These are phyloP conservation scores for Myathropa florea DNA, from an alignment of 2,888 invertebrate species.

Conservation along the genomic window DNA sequence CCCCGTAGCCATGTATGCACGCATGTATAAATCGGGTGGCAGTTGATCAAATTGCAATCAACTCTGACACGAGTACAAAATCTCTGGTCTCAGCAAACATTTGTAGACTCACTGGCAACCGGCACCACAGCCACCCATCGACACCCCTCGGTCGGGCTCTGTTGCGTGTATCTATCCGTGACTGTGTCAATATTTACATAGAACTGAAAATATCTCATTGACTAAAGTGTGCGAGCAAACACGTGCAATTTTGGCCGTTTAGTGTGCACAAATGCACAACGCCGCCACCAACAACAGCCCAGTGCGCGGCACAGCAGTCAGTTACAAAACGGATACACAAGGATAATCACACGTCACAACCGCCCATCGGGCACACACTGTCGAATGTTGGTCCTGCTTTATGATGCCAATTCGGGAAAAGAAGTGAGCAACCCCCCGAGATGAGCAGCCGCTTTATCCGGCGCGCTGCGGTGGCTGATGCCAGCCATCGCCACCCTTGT, in stretches of 20 bases:
- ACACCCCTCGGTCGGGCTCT: neutral
- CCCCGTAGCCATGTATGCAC: neutral
- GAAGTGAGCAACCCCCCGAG: conserved; percentile 54
- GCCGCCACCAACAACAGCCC: neutral
- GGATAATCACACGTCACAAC: conserved; percentile 70
- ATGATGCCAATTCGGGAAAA: conserved; percentile 47
- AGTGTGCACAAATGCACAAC: conserved; percentile 58
- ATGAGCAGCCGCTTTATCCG: conserved; percentile 17
- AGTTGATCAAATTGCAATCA: conserved; percentile 65
- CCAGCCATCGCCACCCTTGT: conserved; percentile 40
- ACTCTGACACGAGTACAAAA: conserved; percentile 46
- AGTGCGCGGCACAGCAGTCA: neutral
- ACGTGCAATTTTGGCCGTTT: conserved; percentile 69
- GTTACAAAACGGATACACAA: conserved; percentile 63
- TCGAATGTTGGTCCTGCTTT: neutral
- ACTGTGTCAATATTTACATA: conserved; percentile 66
- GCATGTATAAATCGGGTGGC: conserved; percentile 37
- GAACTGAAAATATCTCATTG: conserved; percentile 67
- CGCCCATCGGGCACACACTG: neutral
- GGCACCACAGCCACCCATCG: neutral
- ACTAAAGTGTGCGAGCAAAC: conserved; percentile 69
- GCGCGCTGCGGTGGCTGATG: neutral
- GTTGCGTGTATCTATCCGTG: conserved; percentile 17
- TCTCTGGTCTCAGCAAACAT: conserved; percentile 60
- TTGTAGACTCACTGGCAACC: conserved; percentile 13